phyloP scores from a whole-genome alignment of 2,888 invertebrate genomes.

The Salticus scenicus region DNA sequence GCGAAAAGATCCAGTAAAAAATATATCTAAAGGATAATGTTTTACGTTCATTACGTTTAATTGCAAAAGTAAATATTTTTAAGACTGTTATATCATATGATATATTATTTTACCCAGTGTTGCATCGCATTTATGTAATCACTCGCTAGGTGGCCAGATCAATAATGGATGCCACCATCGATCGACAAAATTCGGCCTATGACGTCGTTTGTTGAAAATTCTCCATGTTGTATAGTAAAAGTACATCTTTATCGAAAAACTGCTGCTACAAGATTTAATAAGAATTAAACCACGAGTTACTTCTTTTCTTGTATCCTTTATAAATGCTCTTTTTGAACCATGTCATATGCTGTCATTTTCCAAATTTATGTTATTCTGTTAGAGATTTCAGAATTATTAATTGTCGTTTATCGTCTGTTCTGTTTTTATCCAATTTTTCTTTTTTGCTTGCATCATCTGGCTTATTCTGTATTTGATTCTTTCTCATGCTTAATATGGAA shows the following conservation, averaged over 20 bases:
- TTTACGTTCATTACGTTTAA: too few species aligned
- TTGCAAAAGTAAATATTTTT: too few species aligned
- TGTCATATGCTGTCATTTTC: background rate
- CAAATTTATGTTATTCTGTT: background rate
- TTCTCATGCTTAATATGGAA: too few species aligned
- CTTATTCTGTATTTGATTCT: too few species aligned
- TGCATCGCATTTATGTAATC: background rate
- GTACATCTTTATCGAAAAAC: constrained; percentile 12
- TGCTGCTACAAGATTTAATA: background rate
- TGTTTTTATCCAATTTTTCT: too few species aligned
- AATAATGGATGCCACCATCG: constrained; percentile 51
- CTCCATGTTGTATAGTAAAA: constrained; percentile 57
- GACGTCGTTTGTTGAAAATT: constrained; percentile 47
- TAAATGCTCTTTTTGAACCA: background rate
- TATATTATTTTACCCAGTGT: too few species aligned
- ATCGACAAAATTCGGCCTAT: constrained; percentile 41
- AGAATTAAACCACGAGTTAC: background rate
- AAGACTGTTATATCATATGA: too few species aligned
- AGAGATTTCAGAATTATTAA: too few species aligned
- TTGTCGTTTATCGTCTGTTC: too few species aligned
- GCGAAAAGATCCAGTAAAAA: too few species aligned
- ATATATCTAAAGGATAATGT: too few species aligned
- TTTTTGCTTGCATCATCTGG: too few species aligned
- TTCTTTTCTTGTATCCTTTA: constrained; percentile 50
- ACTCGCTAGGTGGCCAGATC: constrained; percentile 55